Evolutionary conservation across 2,888 invertebrate genomes (phyloP).

Genomic region (Cheilosia vernalis): DNA sequence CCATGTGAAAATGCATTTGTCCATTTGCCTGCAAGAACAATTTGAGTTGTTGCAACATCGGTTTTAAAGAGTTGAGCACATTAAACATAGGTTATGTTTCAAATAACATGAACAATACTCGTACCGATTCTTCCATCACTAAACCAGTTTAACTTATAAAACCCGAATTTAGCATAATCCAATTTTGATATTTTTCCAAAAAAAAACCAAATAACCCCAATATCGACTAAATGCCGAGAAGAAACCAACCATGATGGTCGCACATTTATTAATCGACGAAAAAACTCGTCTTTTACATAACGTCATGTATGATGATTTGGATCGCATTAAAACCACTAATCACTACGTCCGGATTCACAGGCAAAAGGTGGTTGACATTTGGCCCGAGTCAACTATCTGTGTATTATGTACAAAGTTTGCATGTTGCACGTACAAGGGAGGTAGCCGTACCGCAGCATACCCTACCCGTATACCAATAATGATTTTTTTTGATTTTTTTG

Average conservation of each 20-base stretch:
- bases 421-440: constrained; percentile 42
- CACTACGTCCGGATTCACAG: constrained; percentile 50
- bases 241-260: no score
- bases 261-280: neutral
- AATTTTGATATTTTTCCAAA: no score
- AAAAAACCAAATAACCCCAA: neutral
- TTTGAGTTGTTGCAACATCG: no score
- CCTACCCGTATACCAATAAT: neutral
- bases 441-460: constrained; percentile 14
- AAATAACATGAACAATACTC: no score
- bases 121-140: no score
- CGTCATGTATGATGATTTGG: constrained; percentile 48
- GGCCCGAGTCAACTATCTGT: constrained; percentile 49
- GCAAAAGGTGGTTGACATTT: constrained; percentile 71
- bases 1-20: no score
- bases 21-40: no score
- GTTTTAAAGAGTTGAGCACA: no score
- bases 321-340: constrained; percentile 51
- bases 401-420: constrained; percentile 18
- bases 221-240: neutral
- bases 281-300: constrained; percentile 34
- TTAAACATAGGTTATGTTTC: no score
- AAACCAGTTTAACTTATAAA: no score
- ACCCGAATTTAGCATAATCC: no score
- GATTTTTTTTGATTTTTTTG: constrained; percentile 14